A percentile compares a stretch with the other conserved stretches of the same genome.
Conservation (phyloP, 1,140 invertebrate genomes). For the Drosophila paulistorum region DNA sequence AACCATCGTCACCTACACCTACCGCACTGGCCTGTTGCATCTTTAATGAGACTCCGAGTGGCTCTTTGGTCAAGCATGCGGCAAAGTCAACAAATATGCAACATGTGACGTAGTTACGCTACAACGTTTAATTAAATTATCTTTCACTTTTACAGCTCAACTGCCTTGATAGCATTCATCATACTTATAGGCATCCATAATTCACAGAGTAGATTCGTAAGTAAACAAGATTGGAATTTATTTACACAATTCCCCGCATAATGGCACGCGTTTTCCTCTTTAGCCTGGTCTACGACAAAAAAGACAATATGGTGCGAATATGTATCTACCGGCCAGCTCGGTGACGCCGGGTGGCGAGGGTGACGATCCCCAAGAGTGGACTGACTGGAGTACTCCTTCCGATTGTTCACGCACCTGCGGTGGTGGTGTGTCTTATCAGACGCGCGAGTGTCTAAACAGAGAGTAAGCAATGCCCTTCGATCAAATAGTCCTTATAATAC, state of each 20-base stretch:
- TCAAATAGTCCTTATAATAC: background rate
- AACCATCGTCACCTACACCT: constrained; percentile 6
- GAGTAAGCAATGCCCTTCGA: constrained; percentile 83
- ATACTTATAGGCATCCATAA: constrained; percentile 62
- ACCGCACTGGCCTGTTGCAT: constrained; percentile 35
- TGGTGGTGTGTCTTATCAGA: constrained; percentile 92
- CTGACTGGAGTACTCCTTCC: constrained; percentile 89
- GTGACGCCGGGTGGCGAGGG: constrained; percentile 87
- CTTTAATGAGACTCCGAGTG: constrained; percentile 47
- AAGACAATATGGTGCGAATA: constrained; percentile 88
- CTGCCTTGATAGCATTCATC: constrained; percentile 81
- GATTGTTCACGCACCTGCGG: constrained; percentile 94
- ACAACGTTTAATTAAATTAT: constrained; percentile 49
- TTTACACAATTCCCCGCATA: no score
- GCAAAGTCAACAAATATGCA: constrained; percentile 67
- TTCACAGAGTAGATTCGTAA: constrained; percentile 80
- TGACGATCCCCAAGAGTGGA: constrained; percentile 85
- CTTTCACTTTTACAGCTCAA: constrained; percentile 72
- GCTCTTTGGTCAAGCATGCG: constrained; percentile 56
- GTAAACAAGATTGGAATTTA: constrained; percentile 31
- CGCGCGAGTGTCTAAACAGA: constrained; percentile 87
- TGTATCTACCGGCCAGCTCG: constrained; percentile 87
- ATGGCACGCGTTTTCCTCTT: no score
- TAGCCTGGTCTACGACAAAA: constrained; percentile 87
- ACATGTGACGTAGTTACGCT: constrained; percentile 61